Base-by-base conservation (phyloP, 2,888 invertebrate species). In the Caenorhabditis sp. region DNA sequence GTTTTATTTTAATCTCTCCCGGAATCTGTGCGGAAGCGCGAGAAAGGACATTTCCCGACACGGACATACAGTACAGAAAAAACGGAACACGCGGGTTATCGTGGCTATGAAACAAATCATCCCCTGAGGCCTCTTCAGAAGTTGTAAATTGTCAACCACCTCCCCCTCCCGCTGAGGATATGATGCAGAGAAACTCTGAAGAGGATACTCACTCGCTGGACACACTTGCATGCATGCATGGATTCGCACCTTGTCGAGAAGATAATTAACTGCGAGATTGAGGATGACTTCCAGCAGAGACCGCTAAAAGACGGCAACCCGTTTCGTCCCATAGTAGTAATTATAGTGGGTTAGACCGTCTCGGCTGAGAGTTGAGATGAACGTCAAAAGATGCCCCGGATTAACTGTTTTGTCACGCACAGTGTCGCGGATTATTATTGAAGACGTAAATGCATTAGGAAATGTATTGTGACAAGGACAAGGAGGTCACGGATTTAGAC, bases 91-190 rank as follows among this genome's bases (percentile, higher is more conserved):
- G 35, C 24, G 11, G 24, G 56, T 58, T 64, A 65, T 64, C 72
- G 51, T 47, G 70, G 70, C 64, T 55, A 56, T 56, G 72, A 72
- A 72, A 72, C 72, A 72, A 72, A 72, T 72, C 53, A 69, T 69
- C 60, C 37, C 5, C 32, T 20, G 32, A n/a, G 32, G 37, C 32
- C 60, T 37, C 60, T 15, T 26, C 8, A 32, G 32, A 3, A n/a
- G 1, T 18, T 40, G 40, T 40, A 8, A 13, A n/a, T 18, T 32
- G 32, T 32, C 32, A 9, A 9, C n/a, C n/a, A n/a, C n/a, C n/a
- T 22, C 55, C 28, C 55, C 28, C 28, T n/a, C 18, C 32, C 22
- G 32, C 6, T 32, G 32, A 4, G 32, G 5, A 32, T 9, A 4
- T 4, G 4, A 32, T 9, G 11, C 28, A 56, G 55, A 32, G 28